Evolutionary conservation across 2,113 vertebrate genomes (phyloP), one percentile per base, ranked within the genome.

Genomic region (Menura novaehollandiae): DNA sequence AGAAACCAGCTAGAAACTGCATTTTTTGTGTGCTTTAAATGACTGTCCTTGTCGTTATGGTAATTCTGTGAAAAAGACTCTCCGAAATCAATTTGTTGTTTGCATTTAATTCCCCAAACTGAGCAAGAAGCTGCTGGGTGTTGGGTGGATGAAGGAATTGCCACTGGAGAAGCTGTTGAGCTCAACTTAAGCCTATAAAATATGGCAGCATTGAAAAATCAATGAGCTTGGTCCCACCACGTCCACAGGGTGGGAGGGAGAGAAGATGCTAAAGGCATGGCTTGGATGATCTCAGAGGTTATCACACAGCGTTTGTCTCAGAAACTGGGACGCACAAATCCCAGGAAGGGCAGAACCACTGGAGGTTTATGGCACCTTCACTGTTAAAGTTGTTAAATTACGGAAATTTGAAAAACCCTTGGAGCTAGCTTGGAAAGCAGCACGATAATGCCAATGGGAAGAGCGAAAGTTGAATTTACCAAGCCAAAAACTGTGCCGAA

Each of bases 11-110:
- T 82, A 62, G 64, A 77, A 93, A 85, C 77, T 46, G 69, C 27
- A 75, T 68, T 91, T 95, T 91, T 85, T 60, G 73, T 89, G 67
- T 1, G 6, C 58, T 85, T 72, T 33, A 62, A 89, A 72, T 30
- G 52, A 22, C 56, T 51, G 43, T 35, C 60, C 66, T 89, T 68
- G 90, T 91, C 87, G 93, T 94, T 96, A 88, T 88, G 90, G 74
- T 79, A 95, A 94, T 95, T 85, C 67, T 14, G 7, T 21, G 62
- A 52, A 75, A 95, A 64, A 82, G 51, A 68, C 41, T 44, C 49
- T 72, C 88, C 39, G 77, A 93, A 93, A 93, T 93, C 69, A 64
- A 67, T 82, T 96, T 95, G 53, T 55, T 91, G 60, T 89, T 93
- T 71, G 66, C 2, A 5, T 64, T 6, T 41, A 46, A 81, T 77